Percentiles rank a stretch among this genome's conserved stretches.
phyloP scores from a whole-genome alignment of 2,888 invertebrate species.

The Hartigia nigra region DNA sequence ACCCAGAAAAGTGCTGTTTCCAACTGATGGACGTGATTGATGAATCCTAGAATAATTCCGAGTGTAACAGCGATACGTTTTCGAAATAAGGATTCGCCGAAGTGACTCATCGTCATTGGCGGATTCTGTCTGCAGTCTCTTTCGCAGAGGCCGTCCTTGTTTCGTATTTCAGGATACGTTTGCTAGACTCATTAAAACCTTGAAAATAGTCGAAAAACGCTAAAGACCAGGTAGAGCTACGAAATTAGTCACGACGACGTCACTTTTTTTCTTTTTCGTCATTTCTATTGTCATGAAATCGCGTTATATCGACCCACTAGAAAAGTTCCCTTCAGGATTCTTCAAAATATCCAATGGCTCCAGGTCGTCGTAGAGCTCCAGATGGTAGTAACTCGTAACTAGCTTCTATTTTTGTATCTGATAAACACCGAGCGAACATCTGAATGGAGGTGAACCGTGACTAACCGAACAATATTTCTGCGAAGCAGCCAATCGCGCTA shows the following conservation, averaged over 20 bases:
- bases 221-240: neutral
- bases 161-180: neutral
- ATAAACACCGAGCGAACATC: slow-evolving; percentile 18
- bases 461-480: slow-evolving; percentile 20
- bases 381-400: slow-evolving; percentile 6
- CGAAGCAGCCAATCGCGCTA: neutral
- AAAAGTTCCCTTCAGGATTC: neutral
- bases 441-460: slow-evolving; percentile 20
- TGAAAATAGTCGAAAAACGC: neutral
- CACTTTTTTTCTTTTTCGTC: neutral
- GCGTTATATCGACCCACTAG: neutral
- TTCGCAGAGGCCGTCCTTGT: neutral
- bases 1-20: neutral
- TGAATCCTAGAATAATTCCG: neutral
- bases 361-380: neutral
- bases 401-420: slow-evolving; percentile 20
- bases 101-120: neutral
- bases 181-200: neutral
- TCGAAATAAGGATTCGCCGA: neutral
- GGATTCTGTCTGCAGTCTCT: neutral
- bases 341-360: neutral
- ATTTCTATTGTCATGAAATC: neutral
- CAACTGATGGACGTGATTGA: neutral
- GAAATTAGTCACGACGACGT: neutral
- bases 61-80: neutral